phyloP scores from a whole-genome alignment of 2,888 invertebrate species.

The Caprella mutica region DNA sequence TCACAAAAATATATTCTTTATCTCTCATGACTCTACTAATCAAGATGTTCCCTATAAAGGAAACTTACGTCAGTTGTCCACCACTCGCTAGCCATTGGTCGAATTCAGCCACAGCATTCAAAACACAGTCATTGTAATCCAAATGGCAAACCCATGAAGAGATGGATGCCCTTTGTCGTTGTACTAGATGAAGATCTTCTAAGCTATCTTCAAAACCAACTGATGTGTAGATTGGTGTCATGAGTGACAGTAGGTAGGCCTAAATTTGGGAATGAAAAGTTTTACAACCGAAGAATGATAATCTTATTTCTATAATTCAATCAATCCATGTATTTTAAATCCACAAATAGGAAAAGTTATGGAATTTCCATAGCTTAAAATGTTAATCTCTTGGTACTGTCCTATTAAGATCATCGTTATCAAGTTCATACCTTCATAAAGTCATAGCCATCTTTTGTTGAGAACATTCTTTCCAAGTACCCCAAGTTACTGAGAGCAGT shows the following conservation, averaged over 20 bases:
- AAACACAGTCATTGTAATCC: constrained; percentile 3
- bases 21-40: too few relatives aligned
- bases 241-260: constrained; percentile 56
- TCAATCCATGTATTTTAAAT: too few relatives aligned
- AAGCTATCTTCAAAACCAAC: constrained; percentile 57
- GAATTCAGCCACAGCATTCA: neutral
- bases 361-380: too few relatives aligned
- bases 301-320: too few relatives aligned
- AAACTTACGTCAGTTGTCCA: neutral
- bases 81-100: neutral
- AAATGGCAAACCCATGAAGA: constrained; percentile 39
- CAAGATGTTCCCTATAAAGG: too few relatives aligned
- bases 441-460: constrained; percentile 57
- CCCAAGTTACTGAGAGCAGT: constrained; percentile 62
- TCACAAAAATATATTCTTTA: too few relatives aligned
- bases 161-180: constrained; percentile 59
- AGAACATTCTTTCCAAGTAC: constrained; percentile 67
- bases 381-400: too few relatives aligned
- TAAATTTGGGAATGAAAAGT: too few relatives aligned
- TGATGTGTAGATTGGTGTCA: constrained; percentile 55
- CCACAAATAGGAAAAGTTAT: too few relatives aligned
- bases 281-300: too few relatives aligned
- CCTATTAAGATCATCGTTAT: too few relatives aligned
- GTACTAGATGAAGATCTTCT: constrained; percentile 54
- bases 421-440: constrained; percentile 53